Base-by-base conservation (phyloP, 1,140 invertebrate genomes). In the Euglossa dilemma region DNA sequence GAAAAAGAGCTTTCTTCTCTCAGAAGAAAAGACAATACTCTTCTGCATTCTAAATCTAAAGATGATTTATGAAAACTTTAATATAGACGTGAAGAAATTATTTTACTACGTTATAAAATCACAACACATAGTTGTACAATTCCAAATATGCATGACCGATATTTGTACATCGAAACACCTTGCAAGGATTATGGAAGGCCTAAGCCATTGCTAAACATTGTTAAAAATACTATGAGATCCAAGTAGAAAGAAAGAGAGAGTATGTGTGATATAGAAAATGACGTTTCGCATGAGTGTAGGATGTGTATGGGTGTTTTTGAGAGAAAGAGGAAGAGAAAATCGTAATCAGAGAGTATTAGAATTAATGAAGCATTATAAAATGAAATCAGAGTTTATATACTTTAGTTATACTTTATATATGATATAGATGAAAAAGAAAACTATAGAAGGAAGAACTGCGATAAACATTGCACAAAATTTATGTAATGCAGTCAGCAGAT, bases 381-480 rank as follows among this genome's bases (percentile, higher is more conserved):
- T 91, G 80, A 91, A 92, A 92, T 93, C 91, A 93, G 91, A 93
- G 91, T 93, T 93, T 93, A 93, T 93, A 93, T 92, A 93, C 89
- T 90, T 92, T 92, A 93, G 92, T 93, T 92, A 92, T 92, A 92
- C 89, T 91, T 88, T 91, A 92, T 90, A 92, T 91, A 91, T 90
- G 80, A 91, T 87, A 91, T 91, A 92, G 80, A 83, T 87, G 63
- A 87, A 84, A 85, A 84, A 56, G 57, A 59, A 87, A 83, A 66
- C 75, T 87, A 80, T 85, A 87, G 76, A 85, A 86, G 80, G 73
- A 63, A 84, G 86, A 90, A 88, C 78, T 89, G 85, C 86, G 89
- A 88, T 92, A 89, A 90, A 89, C 85, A 90, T 91, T 91, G 92
- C 92, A 93, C 92, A 93, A 93, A 93, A 92, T 91, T 87, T 93